Percentiles rank a stretch among this genome's conserved stretches.
Evolutionary conservation across 2,797 vertebrate genomes (phyloP).

Genomic region (Amazonetta brasiliensis): DNA sequence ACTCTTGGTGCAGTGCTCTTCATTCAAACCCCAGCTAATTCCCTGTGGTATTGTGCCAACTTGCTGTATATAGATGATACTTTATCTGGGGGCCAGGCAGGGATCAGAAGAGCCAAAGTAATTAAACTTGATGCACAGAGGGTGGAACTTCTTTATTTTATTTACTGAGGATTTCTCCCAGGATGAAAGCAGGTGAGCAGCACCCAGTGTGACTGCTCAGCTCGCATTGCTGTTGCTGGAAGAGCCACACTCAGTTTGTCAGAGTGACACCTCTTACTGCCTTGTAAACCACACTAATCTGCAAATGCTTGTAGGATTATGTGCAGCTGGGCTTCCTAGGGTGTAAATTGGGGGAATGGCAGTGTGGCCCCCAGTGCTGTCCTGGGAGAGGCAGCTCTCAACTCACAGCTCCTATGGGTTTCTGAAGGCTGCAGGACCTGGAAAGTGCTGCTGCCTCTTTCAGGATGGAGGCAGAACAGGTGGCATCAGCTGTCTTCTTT

Average conservation of each 20-base stretch:
- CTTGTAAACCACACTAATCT: neutral
- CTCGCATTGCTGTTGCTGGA: neutral
- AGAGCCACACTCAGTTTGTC: neutral
- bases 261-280: neutral
- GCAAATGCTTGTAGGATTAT: rapidly evolving
- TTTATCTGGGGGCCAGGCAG: neutral
- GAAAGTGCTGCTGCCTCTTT: neutral
- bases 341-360: rapidly evolving
- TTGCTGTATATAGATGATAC: neutral
- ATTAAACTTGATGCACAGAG: neutral
- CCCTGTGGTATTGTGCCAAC: neutral
- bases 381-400: neutral
- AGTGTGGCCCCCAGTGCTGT: neutral
- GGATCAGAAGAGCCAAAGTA: neutral
- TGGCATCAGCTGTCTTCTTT: neutral
- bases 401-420: rapidly evolving
- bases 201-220: neutral
- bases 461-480: neutral
- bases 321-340: rapidly evolving
- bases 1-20: neutral
- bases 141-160: neutral
- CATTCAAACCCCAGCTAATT: neutral
- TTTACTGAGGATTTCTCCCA: neutral
- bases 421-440: neutral
- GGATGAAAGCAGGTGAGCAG: neutral